These are phyloP conservation scores for Coturnix japonica DNA, from an alignment of 2,113 vertebrate genomes.

Conservation along the genomic window DNA sequence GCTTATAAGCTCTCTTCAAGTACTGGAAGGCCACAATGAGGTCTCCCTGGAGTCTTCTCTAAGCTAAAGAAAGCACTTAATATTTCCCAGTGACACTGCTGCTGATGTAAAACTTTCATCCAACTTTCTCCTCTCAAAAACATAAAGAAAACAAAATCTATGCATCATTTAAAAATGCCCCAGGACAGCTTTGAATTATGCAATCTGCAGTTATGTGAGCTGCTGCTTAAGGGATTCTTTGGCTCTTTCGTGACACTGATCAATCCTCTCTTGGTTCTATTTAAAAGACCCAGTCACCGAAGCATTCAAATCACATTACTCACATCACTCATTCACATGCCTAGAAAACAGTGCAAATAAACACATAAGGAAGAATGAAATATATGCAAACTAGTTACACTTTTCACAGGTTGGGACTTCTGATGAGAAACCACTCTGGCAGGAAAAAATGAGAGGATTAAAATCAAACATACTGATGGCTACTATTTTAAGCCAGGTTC, in stretches of 20 bases:
- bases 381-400: constrained; percentile 63
- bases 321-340: constrained; percentile 47
- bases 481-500: constrained; percentile 57
- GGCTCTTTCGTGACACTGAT: constrained; percentile 66
- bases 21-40: no score
- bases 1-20: no score
- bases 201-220: constrained; percentile 66
- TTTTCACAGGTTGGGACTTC: constrained; percentile 52
- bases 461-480: constrained; percentile 59
- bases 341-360: constrained; percentile 68
- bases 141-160: constrained; percentile 76
- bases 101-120: constrained; percentile 33
- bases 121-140: constrained; percentile 64
- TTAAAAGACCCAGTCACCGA: constrained; percentile 57
- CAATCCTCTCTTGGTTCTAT: constrained; percentile 49
- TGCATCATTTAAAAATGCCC: constrained; percentile 80
- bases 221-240: constrained; percentile 71
- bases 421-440: constrained; percentile 59
- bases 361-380: constrained; percentile 65
- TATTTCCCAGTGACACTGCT: background rate
- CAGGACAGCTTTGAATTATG: constrained; percentile 80
- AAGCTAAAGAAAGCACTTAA: background rate
- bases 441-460: constrained; percentile 66
- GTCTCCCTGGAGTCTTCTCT: no score
- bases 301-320: constrained; percentile 46